phyloP scores from a whole-genome alignment of 2,113 vertebrate genomes.

The Steatornis caripensis region DNA sequence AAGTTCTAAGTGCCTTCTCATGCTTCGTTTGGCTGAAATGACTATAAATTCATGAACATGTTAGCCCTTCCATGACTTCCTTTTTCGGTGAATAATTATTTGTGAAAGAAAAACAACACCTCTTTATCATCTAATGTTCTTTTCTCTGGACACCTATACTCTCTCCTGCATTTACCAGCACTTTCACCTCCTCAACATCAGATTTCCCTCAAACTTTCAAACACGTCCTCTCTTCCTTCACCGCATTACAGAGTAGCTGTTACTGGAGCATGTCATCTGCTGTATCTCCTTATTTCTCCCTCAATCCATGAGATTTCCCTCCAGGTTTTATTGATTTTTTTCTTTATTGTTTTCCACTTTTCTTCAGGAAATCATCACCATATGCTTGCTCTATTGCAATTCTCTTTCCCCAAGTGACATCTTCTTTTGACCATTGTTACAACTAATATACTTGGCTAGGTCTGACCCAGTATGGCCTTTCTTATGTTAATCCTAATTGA shows the following conservation, averaged over 20 bases:
- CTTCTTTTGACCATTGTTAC: neutral
- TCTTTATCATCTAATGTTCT: neutral
- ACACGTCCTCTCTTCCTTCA: neutral
- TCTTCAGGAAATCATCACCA: constrained; percentile 37
- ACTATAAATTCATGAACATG: neutral
- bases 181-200: neutral
- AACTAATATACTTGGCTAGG: neutral
- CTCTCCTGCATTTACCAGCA: neutral
- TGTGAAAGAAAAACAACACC: neutral
- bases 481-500: constrained; percentile 16
- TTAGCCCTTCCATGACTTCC: neutral
- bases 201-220: neutral
- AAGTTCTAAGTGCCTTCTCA: neutral
- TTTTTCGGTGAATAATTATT: neutral
- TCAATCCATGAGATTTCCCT: neutral
- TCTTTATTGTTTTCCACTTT: neutral
- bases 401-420: neutral
- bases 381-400: constrained; percentile 15
- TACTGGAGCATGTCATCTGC: neutral
- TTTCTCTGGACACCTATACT: neutral
- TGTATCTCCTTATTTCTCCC: neutral
- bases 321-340: constrained; percentile 17
- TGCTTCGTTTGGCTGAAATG: neutral
- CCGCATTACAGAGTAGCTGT: neutral
- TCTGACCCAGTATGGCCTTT: neutral